Percentiles rank a stretch among this genome's conserved stretches.
Conservation (phyloP, 1,140 invertebrate genomes). For the Steinernema feltiae region DNA sequence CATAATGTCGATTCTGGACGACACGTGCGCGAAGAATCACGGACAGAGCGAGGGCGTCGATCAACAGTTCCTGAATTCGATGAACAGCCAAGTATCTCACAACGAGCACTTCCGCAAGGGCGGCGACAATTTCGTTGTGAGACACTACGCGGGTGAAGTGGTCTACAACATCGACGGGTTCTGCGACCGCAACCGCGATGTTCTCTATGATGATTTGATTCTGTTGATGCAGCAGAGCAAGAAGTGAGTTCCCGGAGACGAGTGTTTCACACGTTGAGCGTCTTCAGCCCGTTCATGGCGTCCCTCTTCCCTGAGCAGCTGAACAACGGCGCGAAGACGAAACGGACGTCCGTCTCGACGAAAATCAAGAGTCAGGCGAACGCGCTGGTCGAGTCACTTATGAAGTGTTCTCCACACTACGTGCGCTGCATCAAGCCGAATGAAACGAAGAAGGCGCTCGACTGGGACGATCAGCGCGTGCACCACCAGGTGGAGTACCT, state of each 20-base stretch:
- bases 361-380: constrained; percentile 73
- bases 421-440: constrained; percentile 74
- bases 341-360: constrained; percentile 69
- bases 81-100: constrained; percentile 61
- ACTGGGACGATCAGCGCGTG: constrained; percentile 70
- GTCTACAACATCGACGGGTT: constrained; percentile 70
- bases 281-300: constrained; percentile 65
- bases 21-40: constrained; percentile 72
- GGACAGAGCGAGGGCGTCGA: constrained; percentile 66
- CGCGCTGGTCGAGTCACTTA: constrained; percentile 68
- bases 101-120: constrained; percentile 66
- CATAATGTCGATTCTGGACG: constrained; percentile 68
- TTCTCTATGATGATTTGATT: constrained; percentile 70
- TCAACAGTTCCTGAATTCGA: constrained; percentile 63
- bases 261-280: neutral
- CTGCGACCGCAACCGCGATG: constrained; percentile 72
- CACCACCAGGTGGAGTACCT: constrained; percentile 68
- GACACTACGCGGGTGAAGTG: constrained; percentile 72
- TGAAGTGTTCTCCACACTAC: constrained; percentile 71
- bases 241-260: constrained; percentile 64
- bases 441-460: constrained; percentile 69
- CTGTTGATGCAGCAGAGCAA: constrained; percentile 69
- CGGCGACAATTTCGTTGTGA: constrained; percentile 66
- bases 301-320: constrained; percentile 67
- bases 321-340: constrained; percentile 62